phyloP scores from a whole-genome alignment of 2,888 invertebrate genomes.

The Ophraella communa region DNA sequence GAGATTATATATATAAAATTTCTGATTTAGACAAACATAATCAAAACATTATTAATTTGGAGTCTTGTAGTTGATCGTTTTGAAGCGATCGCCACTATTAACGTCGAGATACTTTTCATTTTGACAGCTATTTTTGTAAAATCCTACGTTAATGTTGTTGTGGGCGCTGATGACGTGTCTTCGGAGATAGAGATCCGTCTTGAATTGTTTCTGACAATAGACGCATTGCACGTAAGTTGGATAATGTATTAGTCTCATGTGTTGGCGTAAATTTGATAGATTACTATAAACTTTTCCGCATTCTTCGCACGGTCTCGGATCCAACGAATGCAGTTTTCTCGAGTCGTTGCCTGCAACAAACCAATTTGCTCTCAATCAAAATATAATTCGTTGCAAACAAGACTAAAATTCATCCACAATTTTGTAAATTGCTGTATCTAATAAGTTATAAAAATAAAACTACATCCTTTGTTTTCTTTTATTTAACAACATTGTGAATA shows the following conservation, averaged over 20 bases:
- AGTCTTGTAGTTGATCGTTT: neutral
- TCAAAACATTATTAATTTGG: neutral
- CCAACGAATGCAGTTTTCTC: conserved; percentile 61
- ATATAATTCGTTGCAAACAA: conserved; percentile 56
- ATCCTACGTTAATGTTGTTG: conserved; percentile 13
- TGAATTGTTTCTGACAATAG: conserved; percentile 68
- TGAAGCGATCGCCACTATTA: neutral
- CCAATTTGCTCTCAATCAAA: conserved; percentile 32
- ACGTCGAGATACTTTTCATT: conserved; percentile 29
- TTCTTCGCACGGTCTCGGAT: conserved; percentile 67
- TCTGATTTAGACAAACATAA: neutral
- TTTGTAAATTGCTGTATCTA: no score
- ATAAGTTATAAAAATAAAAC: no score
- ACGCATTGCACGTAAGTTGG: conserved; percentile 68
- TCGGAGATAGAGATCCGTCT: conserved; percentile 69
- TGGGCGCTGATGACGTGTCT: conserved; percentile 67
- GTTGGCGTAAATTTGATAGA: conserved; percentile 69
- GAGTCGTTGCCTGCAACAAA: conserved; percentile 58
- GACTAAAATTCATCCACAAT: conserved; percentile 21
- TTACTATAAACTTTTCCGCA: conserved; percentile 72
- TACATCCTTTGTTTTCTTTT: neutral
- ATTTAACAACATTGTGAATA: neutral
- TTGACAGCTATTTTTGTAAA: neutral
- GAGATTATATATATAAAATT: neutral
- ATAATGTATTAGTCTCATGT: conserved; percentile 71